These are phyloP conservation scores for Ardeotis arabs DNA, from an alignment of 2,113 vertebrate genomes.

Conservation along the genomic window DNA sequence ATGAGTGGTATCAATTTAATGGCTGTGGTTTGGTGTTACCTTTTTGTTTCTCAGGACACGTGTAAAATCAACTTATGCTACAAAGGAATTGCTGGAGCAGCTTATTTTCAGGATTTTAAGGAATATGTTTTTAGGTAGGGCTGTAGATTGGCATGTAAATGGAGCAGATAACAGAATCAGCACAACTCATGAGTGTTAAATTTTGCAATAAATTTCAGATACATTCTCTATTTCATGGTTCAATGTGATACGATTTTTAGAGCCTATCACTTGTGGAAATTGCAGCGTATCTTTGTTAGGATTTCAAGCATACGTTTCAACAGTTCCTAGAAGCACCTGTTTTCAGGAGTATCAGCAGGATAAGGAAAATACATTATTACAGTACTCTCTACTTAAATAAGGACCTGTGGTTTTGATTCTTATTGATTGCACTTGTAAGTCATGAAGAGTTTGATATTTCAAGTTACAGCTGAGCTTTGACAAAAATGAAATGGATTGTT, in stretches of 20 bases:
- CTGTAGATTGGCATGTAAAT: slow-evolving; percentile 27
- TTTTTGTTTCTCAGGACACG: not conserved
- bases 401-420: not conserved
- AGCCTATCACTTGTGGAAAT: not conserved
- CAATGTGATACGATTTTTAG: slow-evolving; percentile 2
- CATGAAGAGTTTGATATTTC: not conserved
- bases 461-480: not conserved
- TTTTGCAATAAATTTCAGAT: slow-evolving; percentile 49
- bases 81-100: not conserved
- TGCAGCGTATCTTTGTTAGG: not conserved
- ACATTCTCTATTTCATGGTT: slow-evolving; percentile 49
- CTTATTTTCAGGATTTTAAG: slow-evolving; percentile 29
- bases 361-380: not conserved
- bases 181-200: slow-evolving; percentile 29
- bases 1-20: not conserved
- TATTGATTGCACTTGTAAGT: not conserved
- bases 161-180: slow-evolving; percentile 38
- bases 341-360: not conserved
- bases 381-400: not conserved
- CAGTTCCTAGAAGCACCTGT: not conserved
- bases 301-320: slow-evolving; percentile 5
- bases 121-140: not conserved
- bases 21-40: not conserved
- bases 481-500: slow-evolving; percentile 1
- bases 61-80: slow-evolving; percentile 4